Conservation (phyloP, 2,888 invertebrate genomes). For the Steromphala cineraria region DNA sequence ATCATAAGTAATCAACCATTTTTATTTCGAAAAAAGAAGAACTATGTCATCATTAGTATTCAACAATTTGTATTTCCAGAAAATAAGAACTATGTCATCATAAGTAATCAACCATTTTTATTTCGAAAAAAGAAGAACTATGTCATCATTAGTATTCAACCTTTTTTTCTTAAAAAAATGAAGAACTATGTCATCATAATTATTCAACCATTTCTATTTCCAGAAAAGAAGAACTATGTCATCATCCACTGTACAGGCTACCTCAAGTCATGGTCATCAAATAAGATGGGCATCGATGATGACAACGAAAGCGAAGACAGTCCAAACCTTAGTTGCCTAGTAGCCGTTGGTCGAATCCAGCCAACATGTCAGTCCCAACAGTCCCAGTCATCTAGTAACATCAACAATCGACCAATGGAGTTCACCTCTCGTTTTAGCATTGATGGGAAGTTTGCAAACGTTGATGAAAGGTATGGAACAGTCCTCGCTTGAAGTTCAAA, state of each 20-base stretch:
- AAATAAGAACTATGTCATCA: too few species aligned
- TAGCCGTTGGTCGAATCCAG: slow-evolving; percentile 88
- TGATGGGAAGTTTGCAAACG: slow-evolving; percentile 93
- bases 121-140: too few species aligned
- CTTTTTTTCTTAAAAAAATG: too few species aligned
- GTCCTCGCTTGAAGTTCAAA: too few species aligned
- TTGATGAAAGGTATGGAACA: slow-evolving; percentile 87
- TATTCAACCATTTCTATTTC: neutral
- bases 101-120: too few species aligned
- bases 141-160: too few species aligned
- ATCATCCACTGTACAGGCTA: slow-evolving; percentile 95
- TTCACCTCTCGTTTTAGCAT: slow-evolving; percentile 90
- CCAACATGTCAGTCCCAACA: slow-evolving; percentile 79
- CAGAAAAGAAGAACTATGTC: slow-evolving; percentile 86
- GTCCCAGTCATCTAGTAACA: slow-evolving; percentile 47
- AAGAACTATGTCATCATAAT: too few species aligned
- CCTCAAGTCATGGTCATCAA: slow-evolving; percentile 91
- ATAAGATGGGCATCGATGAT: slow-evolving; percentile 84
- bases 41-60: too few species aligned
- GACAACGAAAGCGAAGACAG: slow-evolving; percentile 80
- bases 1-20: too few species aligned
- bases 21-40: too few species aligned
- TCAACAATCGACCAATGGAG: slow-evolving; percentile 65
- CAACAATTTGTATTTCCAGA: too few species aligned
- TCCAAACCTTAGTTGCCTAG: slow-evolving; percentile 88